Percentiles rank a stretch among this genome's conserved stretches.
Conservation (phyloP, 2,888 invertebrate species). For the Andricus quercusramuli region DNA sequence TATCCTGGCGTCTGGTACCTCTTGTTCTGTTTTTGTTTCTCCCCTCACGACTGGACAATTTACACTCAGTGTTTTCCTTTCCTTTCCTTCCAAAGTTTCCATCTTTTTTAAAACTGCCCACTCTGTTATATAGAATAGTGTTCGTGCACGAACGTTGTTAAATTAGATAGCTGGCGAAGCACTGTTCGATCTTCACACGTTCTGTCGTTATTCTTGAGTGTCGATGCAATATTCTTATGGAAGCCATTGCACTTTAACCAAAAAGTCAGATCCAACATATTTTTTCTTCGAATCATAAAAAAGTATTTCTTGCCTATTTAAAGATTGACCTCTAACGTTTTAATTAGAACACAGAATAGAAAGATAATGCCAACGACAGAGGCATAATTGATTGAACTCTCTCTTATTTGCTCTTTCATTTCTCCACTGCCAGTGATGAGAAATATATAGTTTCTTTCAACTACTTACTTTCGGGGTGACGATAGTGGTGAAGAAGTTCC, state of each 20-base stretch:
- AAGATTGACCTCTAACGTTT: slow-evolving; percentile 58
- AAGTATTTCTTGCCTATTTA: neutral
- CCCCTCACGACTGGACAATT: slow-evolving; percentile 22
- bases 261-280: neutral
- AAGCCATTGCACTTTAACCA: neutral
- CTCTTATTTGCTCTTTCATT: neutral
- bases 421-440: too few species aligned
- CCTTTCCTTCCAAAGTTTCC: neutral
- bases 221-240: neutral
- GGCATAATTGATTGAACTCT: neutral
- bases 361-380: slow-evolving; percentile 55
- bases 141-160: neutral
- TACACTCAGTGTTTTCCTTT: slow-evolving; percentile 19
- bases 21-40: slow-evolving; percentile 26
- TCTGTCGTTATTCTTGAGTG: neutral
- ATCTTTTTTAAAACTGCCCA: slow-evolving; percentile 4
- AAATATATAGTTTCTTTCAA: too few species aligned
- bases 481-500: too few species aligned
- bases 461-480: too few species aligned
- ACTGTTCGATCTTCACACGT: neutral
- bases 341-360: slow-evolving; percentile 60
- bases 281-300: neutral
- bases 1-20: neutral
- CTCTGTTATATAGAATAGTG: neutral
- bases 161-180: slow-evolving; percentile 28